Conservation (phyloP, 2,888 invertebrate genomes). For the Agonopterix arenella region DNA sequence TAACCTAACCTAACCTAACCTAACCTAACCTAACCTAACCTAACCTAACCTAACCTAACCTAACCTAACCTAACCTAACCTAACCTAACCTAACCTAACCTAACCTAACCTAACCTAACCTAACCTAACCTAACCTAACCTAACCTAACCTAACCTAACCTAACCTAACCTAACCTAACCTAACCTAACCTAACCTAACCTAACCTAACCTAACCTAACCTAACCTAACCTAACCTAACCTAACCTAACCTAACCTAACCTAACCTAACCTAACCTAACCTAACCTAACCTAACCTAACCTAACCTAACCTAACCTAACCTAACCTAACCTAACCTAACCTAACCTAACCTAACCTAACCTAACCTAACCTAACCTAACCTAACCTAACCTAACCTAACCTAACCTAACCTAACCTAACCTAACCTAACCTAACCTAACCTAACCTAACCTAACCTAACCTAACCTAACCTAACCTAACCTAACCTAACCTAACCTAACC, state of each 20-base stretch:
- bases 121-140: slow-evolving; percentile 16
- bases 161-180: slow-evolving; percentile 21
- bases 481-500: background rate
- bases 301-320: slow-evolving; percentile 12
- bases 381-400: slow-evolving; percentile 10
- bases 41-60: slow-evolving; percentile 17
- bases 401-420: slow-evolving; percentile 12
- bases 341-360: slow-evolving; percentile 14
- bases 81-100: slow-evolving; percentile 15
- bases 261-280: too few relatives aligned
- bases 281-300: too few relatives aligned
- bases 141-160: slow-evolving; percentile 16
- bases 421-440: slow-evolving; percentile 6
- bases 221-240: slow-evolving; percentile 15
- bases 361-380: slow-evolving; percentile 12
- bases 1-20: slow-evolving; percentile 18
- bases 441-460: slow-evolving; percentile 6
- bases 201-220: slow-evolving; percentile 18
- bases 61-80: slow-evolving; percentile 13
- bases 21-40: slow-evolving; percentile 16
- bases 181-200: slow-evolving; percentile 22
- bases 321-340: slow-evolving; percentile 12
- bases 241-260: too few relatives aligned
- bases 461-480: slow-evolving; percentile 6
- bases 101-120: slow-evolving; percentile 16